Percentiles rank a stretch among this genome's conserved stretches.
Conservation (phyloP, 2,113 vertebrate species). For the Leptosomus discolor region DNA sequence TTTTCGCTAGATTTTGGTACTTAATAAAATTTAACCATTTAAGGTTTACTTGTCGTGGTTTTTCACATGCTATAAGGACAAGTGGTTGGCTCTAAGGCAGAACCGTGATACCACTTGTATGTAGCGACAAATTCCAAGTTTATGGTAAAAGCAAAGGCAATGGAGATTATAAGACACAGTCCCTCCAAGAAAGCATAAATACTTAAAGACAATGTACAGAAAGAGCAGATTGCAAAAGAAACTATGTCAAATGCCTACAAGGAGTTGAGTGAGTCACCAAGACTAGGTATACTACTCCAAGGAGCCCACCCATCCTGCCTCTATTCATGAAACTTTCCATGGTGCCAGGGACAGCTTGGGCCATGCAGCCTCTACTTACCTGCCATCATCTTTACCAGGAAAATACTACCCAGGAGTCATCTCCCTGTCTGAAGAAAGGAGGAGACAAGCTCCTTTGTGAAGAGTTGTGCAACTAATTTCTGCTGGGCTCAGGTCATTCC, state of each 20-base stretch:
- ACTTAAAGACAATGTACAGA: background rate
- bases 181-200: background rate
- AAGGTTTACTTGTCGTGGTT: background rate
- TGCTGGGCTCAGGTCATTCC: background rate
- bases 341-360: background rate
- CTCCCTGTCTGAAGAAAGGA: background rate
- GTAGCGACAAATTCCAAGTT: background rate
- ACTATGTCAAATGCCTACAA: background rate
- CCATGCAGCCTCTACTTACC: background rate
- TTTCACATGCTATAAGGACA: background rate
- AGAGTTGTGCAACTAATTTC: background rate
- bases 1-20: conserved; percentile 39
- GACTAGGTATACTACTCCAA: accelerated
- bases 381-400: background rate
- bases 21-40: conserved; percentile 50
- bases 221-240: background rate
- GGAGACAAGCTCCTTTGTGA: background rate
- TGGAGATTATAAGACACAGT: background rate
- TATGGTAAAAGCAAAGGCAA: background rate
- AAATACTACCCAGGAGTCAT: background rate
- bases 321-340: background rate
- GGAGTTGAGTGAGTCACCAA: background rate
- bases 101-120: background rate
- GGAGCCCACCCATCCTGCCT: background rate
- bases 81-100: background rate